Evolutionary conservation across 2,888 invertebrate species (phyloP).

Genomic region (Oxyteleia sp.): DNA sequence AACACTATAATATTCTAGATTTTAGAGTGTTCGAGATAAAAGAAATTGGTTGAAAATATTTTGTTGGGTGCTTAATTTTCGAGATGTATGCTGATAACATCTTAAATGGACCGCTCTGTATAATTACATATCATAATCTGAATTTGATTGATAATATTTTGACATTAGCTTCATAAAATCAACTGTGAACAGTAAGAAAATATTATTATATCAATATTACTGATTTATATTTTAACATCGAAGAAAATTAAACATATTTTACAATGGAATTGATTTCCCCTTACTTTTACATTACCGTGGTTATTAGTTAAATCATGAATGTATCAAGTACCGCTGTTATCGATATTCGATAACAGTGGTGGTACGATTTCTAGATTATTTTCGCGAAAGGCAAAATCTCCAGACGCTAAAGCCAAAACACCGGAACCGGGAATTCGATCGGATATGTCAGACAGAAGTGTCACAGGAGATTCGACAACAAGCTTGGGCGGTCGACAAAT

Average conservation of each 20-base stretch:
- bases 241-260: background rate
- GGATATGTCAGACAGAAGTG: conserved; percentile 82
- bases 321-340: conserved; percentile 55
- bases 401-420: conserved; percentile 90
- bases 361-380: conserved; percentile 91
- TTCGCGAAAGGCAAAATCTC: conserved; percentile 91
- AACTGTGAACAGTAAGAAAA: background rate
- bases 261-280: conserved; percentile 4
- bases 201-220: background rate
- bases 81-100: too few relatives aligned
- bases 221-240: background rate
- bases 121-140: background rate
- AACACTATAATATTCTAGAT: too few relatives aligned
- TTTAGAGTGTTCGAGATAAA: too few relatives aligned
- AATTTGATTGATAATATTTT: background rate
- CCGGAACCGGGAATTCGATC: conserved; percentile 90
- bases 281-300: conserved; percentile 19
- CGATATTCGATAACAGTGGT: conserved; percentile 62
- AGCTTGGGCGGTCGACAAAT: conserved; percentile 81
- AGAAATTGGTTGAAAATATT: too few relatives aligned
- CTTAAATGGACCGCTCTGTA: too few relatives aligned
- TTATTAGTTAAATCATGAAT: conserved; percentile 20
- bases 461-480: conserved; percentile 77
- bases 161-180: background rate
- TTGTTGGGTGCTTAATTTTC: too few relatives aligned